These are phyloP conservation scores for Limnothrissa miodon DNA, from an alignment of 2,113 vertebrate species.

Conservation along the genomic window DNA sequence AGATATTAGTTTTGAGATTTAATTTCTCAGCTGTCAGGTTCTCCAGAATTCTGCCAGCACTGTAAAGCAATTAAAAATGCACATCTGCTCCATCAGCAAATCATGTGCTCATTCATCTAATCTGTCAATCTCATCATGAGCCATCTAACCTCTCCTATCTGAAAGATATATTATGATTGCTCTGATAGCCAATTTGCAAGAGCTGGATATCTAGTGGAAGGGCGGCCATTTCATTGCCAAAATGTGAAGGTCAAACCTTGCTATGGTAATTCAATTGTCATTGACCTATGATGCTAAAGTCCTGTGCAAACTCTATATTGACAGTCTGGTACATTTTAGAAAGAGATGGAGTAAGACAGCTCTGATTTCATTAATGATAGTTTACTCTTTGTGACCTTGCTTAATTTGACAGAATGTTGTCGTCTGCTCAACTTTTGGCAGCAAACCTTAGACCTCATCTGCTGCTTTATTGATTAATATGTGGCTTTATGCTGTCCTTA, in stretches of 20 bases:
- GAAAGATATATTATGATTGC: not conserved
- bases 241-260: not conserved
- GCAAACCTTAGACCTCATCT: not conserved
- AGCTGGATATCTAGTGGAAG: not conserved
- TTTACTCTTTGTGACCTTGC: not conserved
- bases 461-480: not conserved
- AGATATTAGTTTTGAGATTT: constrained; percentile 54
- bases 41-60: constrained; percentile 52
- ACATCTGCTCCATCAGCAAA: constrained; percentile 70
- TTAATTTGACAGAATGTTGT: not conserved
- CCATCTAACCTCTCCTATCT: not conserved
- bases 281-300: not conserved
- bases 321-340: not conserved
- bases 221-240: not conserved
- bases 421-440: not conserved
- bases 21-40: constrained; percentile 54
- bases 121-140: constrained; percentile 56
- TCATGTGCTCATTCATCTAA: constrained; percentile 62
- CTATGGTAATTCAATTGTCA: not conserved
- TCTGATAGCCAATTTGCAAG: not conserved
- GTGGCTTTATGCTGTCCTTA: too few relatives aligned
- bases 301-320: not conserved
- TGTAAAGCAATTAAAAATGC: constrained; percentile 65
- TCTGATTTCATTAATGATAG: not conserved
- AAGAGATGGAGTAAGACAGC: not conserved